Base-by-base conservation (phyloP, 2,888 invertebrate species). In the Mechanitis mazaeus region DNA sequence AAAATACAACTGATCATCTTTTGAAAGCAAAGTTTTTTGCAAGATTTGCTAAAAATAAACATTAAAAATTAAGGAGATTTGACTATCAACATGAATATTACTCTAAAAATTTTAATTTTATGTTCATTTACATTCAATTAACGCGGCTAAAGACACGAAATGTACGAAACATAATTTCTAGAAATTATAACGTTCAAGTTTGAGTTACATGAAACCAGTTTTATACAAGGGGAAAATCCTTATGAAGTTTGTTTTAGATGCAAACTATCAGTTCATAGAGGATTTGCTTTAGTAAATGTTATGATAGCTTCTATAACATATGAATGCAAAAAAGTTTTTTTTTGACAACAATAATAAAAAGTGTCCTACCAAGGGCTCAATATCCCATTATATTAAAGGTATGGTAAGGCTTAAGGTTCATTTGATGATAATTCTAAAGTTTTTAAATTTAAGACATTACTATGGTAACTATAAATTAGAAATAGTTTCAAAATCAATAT, bases 201-300 rank as follows among this genome's bases (percentile, higher is more conserved):
- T 72, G 72, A 75, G 68, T 72, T 75, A 68, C 75, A 73, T 76
- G 76, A 80, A 79, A 80, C 78, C 76, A 76, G 77, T 78, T 75
- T 78, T 76, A 76, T 76, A 75, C 74, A 73, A 72, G 72, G 20
- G 20, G 20, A 20, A 20, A 20, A 20, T 71, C 74, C 74, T 77
- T 81, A 79, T 77, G 78, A 77, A 74, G 72, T 67, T 72, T 72
- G 67, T 65, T 58, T n/a, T 67, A 20, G 64, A 69, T 65, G 1
- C 54, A 72, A 72, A 67, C 55, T 55, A 68, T 31, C 63, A 55
- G 58, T 35, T 38, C 45, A 20, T 45, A 47, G 56, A 45, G 58
- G 38, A 38, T 38, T 38, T 38, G 38, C 38, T 38, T 38, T 38
- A 20, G 20, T 20, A 20, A 20, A 20, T 20, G 20, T 20, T 20